A percentile compares a stretch with the other conserved stretches of the same genome.
Evolutionary conservation across 2,113 vertebrate genomes (phyloP).

Genomic region (Electrona antarctica): DNA sequence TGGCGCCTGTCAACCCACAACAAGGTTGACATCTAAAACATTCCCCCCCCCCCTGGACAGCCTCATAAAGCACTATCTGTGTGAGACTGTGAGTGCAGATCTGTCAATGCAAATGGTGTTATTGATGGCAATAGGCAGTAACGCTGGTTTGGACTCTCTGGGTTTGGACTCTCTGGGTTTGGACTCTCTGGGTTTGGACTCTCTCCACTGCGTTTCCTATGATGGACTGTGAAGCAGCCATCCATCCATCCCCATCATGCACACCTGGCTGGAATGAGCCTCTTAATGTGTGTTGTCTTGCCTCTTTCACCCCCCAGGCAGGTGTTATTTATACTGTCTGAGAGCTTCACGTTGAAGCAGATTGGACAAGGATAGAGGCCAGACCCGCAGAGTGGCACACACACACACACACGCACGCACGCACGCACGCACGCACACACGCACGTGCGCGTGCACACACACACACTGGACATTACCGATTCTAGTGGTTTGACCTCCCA

Average conservation of each 20-base stretch:
- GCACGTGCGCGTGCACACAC: not conserved
- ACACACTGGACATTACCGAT: constrained; percentile 47
- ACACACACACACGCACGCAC: not conserved
- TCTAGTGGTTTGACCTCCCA: constrained; percentile 55
- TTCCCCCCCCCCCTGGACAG: no score
- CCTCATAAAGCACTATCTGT: no score
- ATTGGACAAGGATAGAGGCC: constrained; percentile 28
- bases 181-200: not conserved
- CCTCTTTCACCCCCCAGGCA: constrained; percentile 36
- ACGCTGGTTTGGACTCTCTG: not conserved
- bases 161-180: not conserved
- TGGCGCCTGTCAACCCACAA: no score
- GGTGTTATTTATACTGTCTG: constrained; percentile 38
- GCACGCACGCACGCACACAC: not conserved
- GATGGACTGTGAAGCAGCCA: not conserved
- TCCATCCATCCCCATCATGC: not conserved
- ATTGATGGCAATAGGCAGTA: constrained; percentile 4
- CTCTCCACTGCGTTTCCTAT: not conserved
- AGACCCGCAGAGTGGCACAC: constrained; percentile 30
- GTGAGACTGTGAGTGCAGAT: not conserved
- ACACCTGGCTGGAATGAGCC: constrained; percentile 22
- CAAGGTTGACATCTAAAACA: no score
- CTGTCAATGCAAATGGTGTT: constrained; percentile 3
- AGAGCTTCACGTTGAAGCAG: constrained; percentile 56
- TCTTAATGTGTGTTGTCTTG: not conserved